phyloP scores from a whole-genome alignment of 2,113 vertebrate species.

The Poeciliopsis occidentalis region DNA sequence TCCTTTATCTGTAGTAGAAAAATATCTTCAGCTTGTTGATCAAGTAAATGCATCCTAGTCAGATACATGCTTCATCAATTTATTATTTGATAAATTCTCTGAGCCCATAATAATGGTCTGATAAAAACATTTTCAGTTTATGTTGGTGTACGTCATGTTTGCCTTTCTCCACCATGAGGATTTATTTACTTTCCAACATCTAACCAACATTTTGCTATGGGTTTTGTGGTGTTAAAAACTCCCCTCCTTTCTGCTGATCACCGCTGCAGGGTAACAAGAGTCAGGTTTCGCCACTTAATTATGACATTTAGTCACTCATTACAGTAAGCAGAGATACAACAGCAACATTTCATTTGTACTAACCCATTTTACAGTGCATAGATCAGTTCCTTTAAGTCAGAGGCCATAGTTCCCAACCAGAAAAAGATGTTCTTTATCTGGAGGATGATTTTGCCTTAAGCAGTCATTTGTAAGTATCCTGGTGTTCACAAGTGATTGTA shows the following conservation, averaged over 20 bases:
- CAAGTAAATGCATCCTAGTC: no score
- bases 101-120: no score
- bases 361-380: not conserved
- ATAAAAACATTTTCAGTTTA: not conserved
- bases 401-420: not conserved
- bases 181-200: constrained; percentile 19
- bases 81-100: no score
- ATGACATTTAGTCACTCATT: constrained; percentile 14
- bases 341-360: constrained; percentile 16
- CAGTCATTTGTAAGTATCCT: no score
- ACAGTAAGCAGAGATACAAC: constrained; percentile 26
- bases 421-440: not conserved
- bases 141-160: no score
- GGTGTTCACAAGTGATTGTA: not conserved
- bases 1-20: no score
- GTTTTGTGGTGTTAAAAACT: constrained; percentile 27
- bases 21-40: no score
- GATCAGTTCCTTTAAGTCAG: not conserved
- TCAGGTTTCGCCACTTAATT: constrained; percentile 57
- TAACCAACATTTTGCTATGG: constrained; percentile 59
- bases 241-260: constrained; percentile 23
- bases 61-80: no score
- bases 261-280: constrained; percentile 47
- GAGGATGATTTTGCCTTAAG: not conserved
- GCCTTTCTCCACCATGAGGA: not conserved